Percentiles rank a stretch among this genome's conserved stretches.
phyloP scores from a whole-genome alignment of 2,113 vertebrate genomes.

The Ardeotis arabs region DNA sequence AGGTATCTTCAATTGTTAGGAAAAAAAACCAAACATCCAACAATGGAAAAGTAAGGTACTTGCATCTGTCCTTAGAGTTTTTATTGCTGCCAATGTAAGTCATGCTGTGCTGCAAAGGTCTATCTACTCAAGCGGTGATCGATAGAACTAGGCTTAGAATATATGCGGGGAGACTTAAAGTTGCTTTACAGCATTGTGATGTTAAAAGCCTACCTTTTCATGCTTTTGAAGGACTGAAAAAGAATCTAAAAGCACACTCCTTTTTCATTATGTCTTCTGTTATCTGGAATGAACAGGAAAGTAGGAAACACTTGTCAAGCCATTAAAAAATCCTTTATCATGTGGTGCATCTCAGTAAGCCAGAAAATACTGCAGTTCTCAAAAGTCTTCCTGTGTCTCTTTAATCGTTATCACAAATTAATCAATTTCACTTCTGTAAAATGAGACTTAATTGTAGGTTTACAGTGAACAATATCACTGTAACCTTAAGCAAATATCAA shows the following conservation, averaged over 20 bases:
- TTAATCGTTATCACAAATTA: not conserved
- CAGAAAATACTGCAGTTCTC: not conserved
- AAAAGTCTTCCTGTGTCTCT: not conserved
- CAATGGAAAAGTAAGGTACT: not conserved
- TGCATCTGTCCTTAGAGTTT: not conserved
- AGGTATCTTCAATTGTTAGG: not conserved
- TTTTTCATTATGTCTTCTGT: not conserved
- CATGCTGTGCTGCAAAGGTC: not conserved
- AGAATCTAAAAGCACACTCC: not conserved
- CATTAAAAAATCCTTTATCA: not conserved
- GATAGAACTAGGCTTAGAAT: not conserved
- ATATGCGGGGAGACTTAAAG: not conserved
- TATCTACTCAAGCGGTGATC: not conserved
- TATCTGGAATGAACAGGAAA: not conserved
- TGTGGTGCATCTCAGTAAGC: not conserved
- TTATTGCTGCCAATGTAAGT: not conserved
- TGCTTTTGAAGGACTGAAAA: not conserved
- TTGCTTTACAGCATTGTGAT: not conserved
- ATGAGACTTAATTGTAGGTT: not conserved
- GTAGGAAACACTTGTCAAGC: not conserved
- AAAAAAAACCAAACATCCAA: not conserved
- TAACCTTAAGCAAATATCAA: not conserved
- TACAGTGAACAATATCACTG: not conserved
- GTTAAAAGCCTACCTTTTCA: not conserved
- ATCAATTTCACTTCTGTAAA: not conserved